Evolutionary conservation across 2,888 invertebrate genomes (phyloP), one percentile per base, ranked within the genome.

Genomic region (Polymixis flavicincta): DNA sequence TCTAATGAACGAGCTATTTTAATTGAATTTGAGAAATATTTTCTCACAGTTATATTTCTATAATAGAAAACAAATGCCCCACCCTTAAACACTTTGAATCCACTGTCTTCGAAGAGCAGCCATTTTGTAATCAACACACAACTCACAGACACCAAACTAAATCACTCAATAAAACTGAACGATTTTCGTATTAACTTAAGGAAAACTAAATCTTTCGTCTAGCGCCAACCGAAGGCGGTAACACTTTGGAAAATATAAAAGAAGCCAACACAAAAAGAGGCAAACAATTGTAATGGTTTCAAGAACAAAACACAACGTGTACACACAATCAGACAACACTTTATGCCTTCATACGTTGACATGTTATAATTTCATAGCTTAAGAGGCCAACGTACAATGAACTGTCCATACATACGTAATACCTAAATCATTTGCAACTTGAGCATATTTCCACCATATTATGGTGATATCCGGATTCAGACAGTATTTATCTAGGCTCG

Each of bases 301-400:
- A 32, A 59, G 57, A 68, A 78, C 82, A 81, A 78, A 68, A 48
- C 19, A 32, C n/a, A 32, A 82, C 52, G 48, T 54, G 52, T 28
- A 52, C 28, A 64, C 60, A 74, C 80, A 76, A 71, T 71, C 60
- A 50, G n/a, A 71, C 25, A 63, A 45, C 28, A 55, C 45, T 22
- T 28, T 3, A 71, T 7, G 57, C 45, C 71, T 67, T 63, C 52
- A 55, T 52, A 37, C 61, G 32, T 63, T 45, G 67, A 48, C 57
- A 28, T 42, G 67, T 82, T 68, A 63, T 68, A 64, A 78, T 82
- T 80, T 68, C 37, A 37, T 66, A 54, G 54, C 55, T n/a, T n/a
- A n/a, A n/a, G n/a, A n/a, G n/a, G n/a, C n/a, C n/a, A n/a, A n/a
- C n/a, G n/a, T n/a, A n/a, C n/a, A n/a, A n/a, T n/a, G n/a, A n/a